Evolutionary conservation across 2,113 vertebrate genomes (phyloP).

Genomic region (Trogon surrucura): DNA sequence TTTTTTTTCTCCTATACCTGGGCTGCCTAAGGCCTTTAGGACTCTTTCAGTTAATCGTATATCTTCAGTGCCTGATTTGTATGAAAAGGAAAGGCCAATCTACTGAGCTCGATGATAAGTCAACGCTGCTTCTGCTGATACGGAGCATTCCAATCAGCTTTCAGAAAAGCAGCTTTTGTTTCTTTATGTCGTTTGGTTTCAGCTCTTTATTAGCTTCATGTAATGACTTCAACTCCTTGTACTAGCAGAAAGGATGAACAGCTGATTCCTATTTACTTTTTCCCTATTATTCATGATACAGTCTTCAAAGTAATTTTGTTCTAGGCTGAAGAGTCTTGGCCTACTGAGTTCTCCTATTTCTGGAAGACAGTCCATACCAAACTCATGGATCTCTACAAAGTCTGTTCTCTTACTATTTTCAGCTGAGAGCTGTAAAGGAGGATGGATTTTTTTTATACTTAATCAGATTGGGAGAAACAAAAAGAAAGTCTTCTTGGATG

Average conservation of each 20-base stretch:
- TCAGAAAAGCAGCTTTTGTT: constrained; percentile 27
- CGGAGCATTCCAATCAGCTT: neutral
- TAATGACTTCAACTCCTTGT: neutral
- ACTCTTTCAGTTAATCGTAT: neutral
- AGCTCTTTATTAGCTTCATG: neutral
- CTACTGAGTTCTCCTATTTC: neutral
- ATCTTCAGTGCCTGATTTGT: neutral
- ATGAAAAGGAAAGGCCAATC: neutral
- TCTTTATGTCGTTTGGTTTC: neutral
- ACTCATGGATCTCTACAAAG: neutral
- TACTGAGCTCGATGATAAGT: neutral
- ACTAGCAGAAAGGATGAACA: neutral
- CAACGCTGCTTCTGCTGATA: constrained; percentile 15
- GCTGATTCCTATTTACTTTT: neutral
- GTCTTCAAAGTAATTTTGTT: neutral
- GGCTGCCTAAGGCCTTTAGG: neutral
- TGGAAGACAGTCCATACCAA: neutral
- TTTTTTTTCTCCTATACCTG: neutral
- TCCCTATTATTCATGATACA: neutral
- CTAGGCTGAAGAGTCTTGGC: neutral
- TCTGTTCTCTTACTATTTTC: neutral
- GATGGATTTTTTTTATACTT: neutral
- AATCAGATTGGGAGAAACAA: neutral
- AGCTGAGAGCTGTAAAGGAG: neutral
- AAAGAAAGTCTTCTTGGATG: neutral